Conservation (phyloP, 2,888 invertebrate species). For the Andrena fulva region DNA sequence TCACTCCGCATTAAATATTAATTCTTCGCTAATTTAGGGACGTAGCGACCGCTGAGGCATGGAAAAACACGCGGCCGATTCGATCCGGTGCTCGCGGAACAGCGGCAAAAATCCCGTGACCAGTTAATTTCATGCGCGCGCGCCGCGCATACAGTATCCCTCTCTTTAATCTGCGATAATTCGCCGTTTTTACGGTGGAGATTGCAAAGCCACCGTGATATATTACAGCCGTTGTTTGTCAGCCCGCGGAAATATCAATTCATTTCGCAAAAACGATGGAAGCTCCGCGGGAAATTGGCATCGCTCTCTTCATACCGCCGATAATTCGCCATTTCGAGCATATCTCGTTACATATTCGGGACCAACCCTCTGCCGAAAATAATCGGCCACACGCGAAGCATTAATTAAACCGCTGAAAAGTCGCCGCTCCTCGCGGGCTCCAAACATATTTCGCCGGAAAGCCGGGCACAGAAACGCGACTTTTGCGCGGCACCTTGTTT, state of each 20-base stretch:
- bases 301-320: slow-evolving; percentile 1
- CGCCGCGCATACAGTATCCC: neutral
- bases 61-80: slow-evolving; percentile 4
- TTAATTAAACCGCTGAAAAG: slow-evolving; percentile 1
- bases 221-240: slow-evolving; percentile 32
- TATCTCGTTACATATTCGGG: neutral
- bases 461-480: neutral
- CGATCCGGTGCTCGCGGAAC: slow-evolving; percentile 1
- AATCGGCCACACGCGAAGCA: neutral
- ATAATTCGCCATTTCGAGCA: slow-evolving; percentile 1
- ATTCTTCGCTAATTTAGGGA: slow-evolving; percentile 33
- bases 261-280: slow-evolving; percentile 9
- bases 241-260: slow-evolving; percentile 33
- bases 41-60: neutral
- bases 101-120: slow-evolving; percentile 29
- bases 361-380: neutral
- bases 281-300: slow-evolving; percentile 13
- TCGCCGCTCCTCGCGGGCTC: neutral
- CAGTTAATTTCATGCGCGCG: slow-evolving; percentile 5
- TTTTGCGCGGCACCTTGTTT: neutral
- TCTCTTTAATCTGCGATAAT: slow-evolving; percentile 14
- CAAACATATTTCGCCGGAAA: neutral
- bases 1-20: slow-evolving; percentile 40
- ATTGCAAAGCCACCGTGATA: neutral
- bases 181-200: neutral